phyloP scores from a whole-genome alignment of 64 coral and sea anemone species.

The Montipora cactus region DNA sequence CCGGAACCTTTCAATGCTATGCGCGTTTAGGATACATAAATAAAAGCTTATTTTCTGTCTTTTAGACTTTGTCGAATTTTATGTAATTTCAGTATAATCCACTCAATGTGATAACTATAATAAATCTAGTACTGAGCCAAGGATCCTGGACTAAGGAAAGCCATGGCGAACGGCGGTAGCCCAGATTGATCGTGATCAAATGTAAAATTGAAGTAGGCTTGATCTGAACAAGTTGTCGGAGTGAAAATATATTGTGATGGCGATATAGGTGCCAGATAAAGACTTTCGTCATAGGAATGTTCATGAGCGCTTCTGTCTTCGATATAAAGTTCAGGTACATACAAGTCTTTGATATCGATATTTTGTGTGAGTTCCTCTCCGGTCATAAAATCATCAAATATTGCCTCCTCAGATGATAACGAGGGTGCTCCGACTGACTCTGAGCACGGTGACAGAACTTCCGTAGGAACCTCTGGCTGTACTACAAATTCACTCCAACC shows the following conservation, averaged over 20 bases:
- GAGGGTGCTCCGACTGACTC: conserved; percentile 71
- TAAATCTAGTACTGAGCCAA: background rate
- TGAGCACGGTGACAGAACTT: conserved; percentile 46
- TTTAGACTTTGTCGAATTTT: background rate
- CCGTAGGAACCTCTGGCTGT: conserved; percentile 22
- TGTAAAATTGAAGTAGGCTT: conserved; percentile 66
- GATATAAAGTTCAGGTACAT: conserved; percentile 87
- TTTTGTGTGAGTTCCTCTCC: conserved; percentile 92
- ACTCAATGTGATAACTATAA: background rate
- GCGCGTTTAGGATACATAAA: background rate
- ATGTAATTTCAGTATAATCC: background rate
- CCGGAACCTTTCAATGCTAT: background rate
- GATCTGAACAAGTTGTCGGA: conserved; percentile 41
- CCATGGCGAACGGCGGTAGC: conserved; percentile 72
- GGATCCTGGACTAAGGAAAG: conserved; percentile 55
- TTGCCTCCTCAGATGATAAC: conserved; percentile 76
- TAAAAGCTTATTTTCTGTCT: background rate
- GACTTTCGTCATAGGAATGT: conserved; percentile 55
- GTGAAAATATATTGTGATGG: conserved; percentile 64
- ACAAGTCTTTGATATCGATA: conserved; percentile 96
- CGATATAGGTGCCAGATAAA: conserved; percentile 60
- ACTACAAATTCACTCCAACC: conserved; percentile 74
- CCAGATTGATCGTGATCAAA: conserved; percentile 62
- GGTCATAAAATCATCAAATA: conserved; percentile 90
- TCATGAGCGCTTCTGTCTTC: conserved; percentile 80